Evolutionary conservation across 1,140 invertebrate species (phyloP).

Genomic region (Ladona fulva): DNA sequence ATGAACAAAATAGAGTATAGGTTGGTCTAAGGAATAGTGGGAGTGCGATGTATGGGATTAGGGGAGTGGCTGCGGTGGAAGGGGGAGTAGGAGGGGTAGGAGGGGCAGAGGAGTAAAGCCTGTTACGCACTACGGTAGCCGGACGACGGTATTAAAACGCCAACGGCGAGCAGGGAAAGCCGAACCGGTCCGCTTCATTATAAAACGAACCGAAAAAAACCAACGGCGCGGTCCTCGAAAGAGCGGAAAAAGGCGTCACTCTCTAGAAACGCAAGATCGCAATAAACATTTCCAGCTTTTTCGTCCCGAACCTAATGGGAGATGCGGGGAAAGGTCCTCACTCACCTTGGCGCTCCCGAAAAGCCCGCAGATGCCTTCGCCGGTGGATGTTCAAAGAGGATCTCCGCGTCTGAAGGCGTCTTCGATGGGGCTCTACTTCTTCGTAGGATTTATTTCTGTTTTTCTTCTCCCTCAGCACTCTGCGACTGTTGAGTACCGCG

Average conservation of each 20-base stretch:
- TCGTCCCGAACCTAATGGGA: neutral
- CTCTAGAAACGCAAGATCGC: no score
- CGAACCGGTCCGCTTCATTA: neutral
- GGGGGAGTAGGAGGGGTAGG: neutral
- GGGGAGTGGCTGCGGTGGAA: neutral
- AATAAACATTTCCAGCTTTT: no score
- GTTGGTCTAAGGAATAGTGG: neutral
- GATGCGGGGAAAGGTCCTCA: neutral
- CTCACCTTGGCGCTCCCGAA: neutral
- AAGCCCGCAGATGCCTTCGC: neutral
- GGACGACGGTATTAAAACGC: neutral
- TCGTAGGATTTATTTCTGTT: neutral
- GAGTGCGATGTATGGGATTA: neutral
- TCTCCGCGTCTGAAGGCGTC: neutral
- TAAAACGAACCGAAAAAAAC: constrained; percentile 6
- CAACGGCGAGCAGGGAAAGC: neutral
- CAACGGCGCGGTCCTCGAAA: no score
- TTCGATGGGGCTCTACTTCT: neutral
- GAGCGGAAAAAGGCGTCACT: no score
- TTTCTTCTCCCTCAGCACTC: neutral
- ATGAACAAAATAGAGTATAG: no score
- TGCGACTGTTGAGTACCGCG: constrained; percentile 1
- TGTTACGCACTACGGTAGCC: neutral
- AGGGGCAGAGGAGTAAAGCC: neutral
- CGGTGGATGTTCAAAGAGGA: neutral